phyloP scores from a whole-genome alignment of 2,888 invertebrate species.

The Drosophila subsilvestris region DNA sequence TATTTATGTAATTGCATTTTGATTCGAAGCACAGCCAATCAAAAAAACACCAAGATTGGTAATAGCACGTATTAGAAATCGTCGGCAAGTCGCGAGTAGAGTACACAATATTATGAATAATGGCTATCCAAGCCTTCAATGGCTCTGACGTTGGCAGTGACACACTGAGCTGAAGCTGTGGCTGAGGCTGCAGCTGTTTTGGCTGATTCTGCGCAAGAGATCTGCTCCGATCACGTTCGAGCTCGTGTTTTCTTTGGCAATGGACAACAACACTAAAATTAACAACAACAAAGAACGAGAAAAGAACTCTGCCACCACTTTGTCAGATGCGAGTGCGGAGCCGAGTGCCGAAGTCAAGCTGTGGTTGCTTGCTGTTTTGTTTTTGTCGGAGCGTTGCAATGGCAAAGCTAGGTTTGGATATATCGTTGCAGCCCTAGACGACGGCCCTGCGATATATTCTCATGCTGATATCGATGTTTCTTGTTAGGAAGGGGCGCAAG shows the following conservation, averaged over 20 bases:
- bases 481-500: constrained; percentile 40
- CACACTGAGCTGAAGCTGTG: constrained; percentile 4
- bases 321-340: neutral
- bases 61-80: neutral
- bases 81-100: neutral
- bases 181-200: constrained; percentile 5
- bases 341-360: neutral
- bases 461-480: constrained; percentile 80
- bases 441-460: neutral
- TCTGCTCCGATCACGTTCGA: constrained; percentile 16
- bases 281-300: constrained; percentile 21
- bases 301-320: constrained; percentile 20
- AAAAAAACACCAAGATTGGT: constrained; percentile 12
- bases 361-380: neutral
- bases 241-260: constrained; percentile 27
- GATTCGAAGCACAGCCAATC: constrained; percentile 16
- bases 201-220: constrained; percentile 17
- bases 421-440: neutral
- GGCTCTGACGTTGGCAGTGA: constrained; percentile 21
- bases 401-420: neutral
- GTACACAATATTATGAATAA: neutral
- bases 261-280: constrained; percentile 26
- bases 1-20: constrained; percentile 21
- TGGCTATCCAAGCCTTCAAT: neutral
- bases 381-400: neutral